Evolutionary conservation across 2,113 vertebrate species (phyloP).

Genomic region (Burhinus oedicnemus): DNA sequence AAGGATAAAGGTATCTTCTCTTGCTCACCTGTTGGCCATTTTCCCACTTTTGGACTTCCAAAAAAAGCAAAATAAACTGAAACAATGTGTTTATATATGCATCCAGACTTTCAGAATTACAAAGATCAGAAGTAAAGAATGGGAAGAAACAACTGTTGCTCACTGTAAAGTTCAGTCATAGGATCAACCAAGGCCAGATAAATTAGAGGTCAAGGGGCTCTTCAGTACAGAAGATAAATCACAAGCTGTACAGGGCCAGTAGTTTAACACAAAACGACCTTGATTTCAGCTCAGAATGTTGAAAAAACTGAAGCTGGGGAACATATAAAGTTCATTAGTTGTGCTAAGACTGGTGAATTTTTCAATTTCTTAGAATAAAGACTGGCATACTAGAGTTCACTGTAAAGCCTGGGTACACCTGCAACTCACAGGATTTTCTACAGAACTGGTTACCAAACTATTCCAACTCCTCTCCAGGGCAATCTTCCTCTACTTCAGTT

Average conservation of each 20-base stretch:
- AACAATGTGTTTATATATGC: neutral
- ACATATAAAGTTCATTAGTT: neutral
- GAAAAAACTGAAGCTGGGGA: neutral
- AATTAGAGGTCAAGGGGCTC: neutral
- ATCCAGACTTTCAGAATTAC: neutral
- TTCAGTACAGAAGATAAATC: neutral
- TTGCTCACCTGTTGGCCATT: neutral
- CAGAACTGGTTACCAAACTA: neutral
- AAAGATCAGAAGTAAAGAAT: neutral
- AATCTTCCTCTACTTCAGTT: neutral
- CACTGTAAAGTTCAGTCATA: neutral
- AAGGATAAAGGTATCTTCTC: neutral
- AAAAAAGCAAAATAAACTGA: neutral
- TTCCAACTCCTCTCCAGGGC: neutral
- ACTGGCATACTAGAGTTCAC: neutral
- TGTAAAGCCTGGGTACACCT: neutral
- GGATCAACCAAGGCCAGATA: neutral
- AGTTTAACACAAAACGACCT: neutral
- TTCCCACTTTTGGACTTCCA: neutral
- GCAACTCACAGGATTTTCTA: neutral
- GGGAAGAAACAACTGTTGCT: neutral
- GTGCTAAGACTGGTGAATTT: neutral
- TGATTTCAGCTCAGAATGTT: neutral
- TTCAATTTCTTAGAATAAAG: neutral
- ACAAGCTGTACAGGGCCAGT: neutral